Conservation (phyloP, 2,888 invertebrate species). For the Coenonympha glycerion region DNA sequence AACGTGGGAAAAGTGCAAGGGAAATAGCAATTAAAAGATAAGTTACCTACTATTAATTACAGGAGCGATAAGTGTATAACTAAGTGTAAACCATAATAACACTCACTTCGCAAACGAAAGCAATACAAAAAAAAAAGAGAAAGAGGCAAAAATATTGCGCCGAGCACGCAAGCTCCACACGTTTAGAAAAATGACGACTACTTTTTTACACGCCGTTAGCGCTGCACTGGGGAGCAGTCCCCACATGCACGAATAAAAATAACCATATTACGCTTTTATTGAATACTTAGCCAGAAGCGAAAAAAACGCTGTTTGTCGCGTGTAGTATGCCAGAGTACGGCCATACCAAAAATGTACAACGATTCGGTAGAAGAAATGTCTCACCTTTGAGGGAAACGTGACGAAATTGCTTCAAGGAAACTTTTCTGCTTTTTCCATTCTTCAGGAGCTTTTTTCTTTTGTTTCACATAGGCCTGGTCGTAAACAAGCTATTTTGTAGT, state of each 20-base stretch:
- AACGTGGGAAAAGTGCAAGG: neutral
- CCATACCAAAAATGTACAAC: too few species aligned
- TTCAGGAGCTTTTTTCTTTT: too few species aligned
- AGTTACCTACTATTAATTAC: neutral
- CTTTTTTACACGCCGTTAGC: constrained; percentile 46
- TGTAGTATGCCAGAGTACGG: too few species aligned
- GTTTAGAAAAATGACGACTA: constrained; percentile 56
- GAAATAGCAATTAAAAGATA: neutral
- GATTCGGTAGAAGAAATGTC: too few species aligned
- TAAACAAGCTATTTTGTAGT: too few species aligned
- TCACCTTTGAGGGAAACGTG: too few species aligned
- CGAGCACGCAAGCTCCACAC: constrained; percentile 57
- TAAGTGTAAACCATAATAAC: constrained; percentile 44
- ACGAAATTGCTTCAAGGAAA: too few species aligned
- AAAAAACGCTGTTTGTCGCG: too few species aligned
- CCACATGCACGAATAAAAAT: constrained; percentile 48
- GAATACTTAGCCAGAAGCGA: too few species aligned
- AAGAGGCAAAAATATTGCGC: constrained; percentile 60
- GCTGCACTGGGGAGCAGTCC: constrained; percentile 31
- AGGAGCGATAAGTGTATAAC: neutral
- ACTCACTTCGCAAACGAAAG: constrained; percentile 62
- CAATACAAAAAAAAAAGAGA: constrained; percentile 64
- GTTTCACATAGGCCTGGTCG: too few species aligned
- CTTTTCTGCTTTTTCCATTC: too few species aligned
- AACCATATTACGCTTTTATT: too few species aligned